These are phyloP conservation scores for Patella caerulea DNA, from an alignment of 2,888 invertebrate genomes.

Conservation along the genomic window DNA sequence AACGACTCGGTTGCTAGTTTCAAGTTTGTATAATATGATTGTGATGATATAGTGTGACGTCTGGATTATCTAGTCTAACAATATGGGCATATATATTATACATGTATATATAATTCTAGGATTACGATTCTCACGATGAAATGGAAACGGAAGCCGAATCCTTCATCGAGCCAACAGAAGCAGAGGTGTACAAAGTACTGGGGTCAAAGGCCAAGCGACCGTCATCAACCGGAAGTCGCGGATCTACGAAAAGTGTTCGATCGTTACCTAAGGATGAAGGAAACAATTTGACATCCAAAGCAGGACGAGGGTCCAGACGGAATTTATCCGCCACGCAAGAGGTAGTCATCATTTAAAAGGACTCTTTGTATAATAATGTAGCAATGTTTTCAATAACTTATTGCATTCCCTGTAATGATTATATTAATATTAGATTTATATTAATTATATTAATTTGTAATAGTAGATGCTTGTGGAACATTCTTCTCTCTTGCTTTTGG, in stretches of 20 bases:
- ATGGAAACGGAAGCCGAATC: constrained; percentile 58
- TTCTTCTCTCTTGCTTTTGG: too few species aligned
- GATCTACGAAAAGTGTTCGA: constrained; percentile 35
- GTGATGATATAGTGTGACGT: too few species aligned
- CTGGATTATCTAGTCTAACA: too few species aligned
- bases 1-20: too few species aligned
- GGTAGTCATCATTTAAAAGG: not conserved
- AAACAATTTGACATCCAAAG: constrained; percentile 9
- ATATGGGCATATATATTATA: too few species aligned
- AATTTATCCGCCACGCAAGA: constrained; percentile 4
- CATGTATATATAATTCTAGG: constrained; percentile 30
- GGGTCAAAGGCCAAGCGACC: constrained; percentile 42
- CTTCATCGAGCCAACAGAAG: constrained; percentile 34
- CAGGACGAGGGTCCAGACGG: constrained; percentile 2
- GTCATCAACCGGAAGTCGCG: constrained; percentile 46
- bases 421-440: too few species aligned
- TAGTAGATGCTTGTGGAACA: too few species aligned
- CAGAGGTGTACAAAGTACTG: constrained; percentile 35
- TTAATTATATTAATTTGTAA: too few species aligned
- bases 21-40: too few species aligned
- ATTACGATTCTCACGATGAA: constrained; percentile 62
- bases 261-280: constrained; percentile 18
- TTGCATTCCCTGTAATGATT: too few species aligned
- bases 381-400: too few species aligned
- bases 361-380: too few species aligned